phyloP scores from a whole-genome alignment of 1,140 invertebrate species.

The Drosophila repletoides region DNA sequence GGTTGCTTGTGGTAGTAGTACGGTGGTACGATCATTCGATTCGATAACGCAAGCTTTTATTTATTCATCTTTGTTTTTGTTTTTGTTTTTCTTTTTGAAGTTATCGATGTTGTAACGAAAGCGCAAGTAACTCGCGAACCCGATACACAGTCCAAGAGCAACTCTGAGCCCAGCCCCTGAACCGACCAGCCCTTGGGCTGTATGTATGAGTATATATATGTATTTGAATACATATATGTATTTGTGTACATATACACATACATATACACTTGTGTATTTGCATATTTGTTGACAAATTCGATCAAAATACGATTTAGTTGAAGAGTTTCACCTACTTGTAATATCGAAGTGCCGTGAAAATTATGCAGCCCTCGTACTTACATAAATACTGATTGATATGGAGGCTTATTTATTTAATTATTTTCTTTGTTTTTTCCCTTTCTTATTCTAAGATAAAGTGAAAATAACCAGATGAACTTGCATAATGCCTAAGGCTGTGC shows the following conservation, averaged over 20 bases:
- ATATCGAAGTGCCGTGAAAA: neutral
- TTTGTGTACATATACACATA: neutral
- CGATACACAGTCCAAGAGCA: conserved; percentile 19
- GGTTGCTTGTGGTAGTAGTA: neutral
- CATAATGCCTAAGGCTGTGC: conserved; percentile 40
- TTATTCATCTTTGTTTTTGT: neutral
- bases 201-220: conserved; percentile 21
- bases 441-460: conserved; percentile 51
- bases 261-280: neutral
- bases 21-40: conserved; percentile 30
- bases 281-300: conserved; percentile 13
- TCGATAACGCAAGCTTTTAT: conserved; percentile 20
- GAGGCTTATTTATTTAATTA: neutral
- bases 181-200: conserved; percentile 14
- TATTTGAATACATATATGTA: too few species aligned
- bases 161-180: conserved; percentile 7
- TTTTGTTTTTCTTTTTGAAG: neutral
- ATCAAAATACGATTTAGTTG: conserved; percentile 13
- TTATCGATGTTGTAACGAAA: conserved; percentile 58
- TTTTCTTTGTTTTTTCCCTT: conserved; percentile 5
- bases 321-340: conserved; percentile 27
- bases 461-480: conserved; percentile 47
- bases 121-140: conserved; percentile 52
- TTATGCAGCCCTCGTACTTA: neutral
- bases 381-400: conserved; percentile 11